Conservation (phyloP, 1,140 invertebrate genomes). For the Sinonovacula constricta region DNA sequence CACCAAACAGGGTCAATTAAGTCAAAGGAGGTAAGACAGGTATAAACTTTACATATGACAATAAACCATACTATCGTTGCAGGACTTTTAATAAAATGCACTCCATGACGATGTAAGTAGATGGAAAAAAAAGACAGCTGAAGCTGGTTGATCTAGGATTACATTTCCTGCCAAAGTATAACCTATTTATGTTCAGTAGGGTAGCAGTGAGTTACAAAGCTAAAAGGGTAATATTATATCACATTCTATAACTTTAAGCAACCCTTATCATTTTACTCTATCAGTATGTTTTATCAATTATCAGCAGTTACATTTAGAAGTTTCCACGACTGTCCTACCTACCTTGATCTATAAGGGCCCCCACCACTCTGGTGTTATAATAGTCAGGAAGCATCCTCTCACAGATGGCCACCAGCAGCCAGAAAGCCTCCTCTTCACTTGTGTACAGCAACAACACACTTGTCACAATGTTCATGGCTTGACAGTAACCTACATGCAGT, state of each 20-base stretch:
- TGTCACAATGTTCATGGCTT: conserved; percentile 99
- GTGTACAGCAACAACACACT: conserved; percentile 97
- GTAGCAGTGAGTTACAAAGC: too few species aligned
- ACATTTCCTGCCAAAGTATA: too few species aligned
- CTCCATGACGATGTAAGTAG: too few species aligned
- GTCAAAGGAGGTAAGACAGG: too few species aligned
- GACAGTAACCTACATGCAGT: conserved; percentile 93
- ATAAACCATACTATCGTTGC: too few species aligned
- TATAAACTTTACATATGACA: too few species aligned
- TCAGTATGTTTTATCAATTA: too few species aligned
- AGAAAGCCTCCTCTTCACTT: conserved; percentile 98
- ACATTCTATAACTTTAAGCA: not conserved
- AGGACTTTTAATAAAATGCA: too few species aligned
- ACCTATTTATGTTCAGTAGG: not conserved
- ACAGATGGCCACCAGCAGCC: conserved; percentile 96
- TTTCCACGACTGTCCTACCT: conserved; percentile 27
- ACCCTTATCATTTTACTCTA: not conserved
- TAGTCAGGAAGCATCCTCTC: conserved; percentile 98
- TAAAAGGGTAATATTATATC: not conserved
- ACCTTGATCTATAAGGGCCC: conserved; percentile 95
- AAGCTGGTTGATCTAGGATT: too few species aligned
- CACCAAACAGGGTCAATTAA: too few species aligned
- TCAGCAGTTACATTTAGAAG: too few species aligned
- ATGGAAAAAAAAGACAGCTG: too few species aligned
- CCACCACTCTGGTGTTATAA: conserved; percentile 97